These are phyloP conservation scores for Strix occidentalis DNA, from an alignment of 2,797 vertebrate genomes.

Conservation along the genomic window DNA sequence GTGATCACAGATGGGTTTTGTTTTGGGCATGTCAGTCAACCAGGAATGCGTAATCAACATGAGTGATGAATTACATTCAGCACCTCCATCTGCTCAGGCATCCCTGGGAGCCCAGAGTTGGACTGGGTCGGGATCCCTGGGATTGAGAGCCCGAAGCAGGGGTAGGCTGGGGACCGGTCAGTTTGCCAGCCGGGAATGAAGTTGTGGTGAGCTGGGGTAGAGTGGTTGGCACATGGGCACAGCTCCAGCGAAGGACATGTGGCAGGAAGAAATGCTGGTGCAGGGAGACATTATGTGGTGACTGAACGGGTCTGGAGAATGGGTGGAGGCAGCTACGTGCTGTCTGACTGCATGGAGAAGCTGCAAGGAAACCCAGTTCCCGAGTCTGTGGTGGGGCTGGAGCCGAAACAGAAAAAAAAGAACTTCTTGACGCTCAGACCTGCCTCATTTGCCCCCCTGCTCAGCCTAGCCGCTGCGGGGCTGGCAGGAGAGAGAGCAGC, in stretches of 20 bases:
- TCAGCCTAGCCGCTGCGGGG: background rate
- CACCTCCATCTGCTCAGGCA: background rate
- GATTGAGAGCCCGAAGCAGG: accelerated
- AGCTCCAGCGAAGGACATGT: background rate
- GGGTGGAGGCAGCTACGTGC: background rate
- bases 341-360: background rate
- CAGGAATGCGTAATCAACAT: background rate
- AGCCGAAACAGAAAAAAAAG: background rate
- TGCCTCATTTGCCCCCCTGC: accelerated
- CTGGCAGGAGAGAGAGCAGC: accelerated
- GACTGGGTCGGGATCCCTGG: background rate
- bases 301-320: background rate
- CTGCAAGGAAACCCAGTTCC: background rate
- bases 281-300: accelerated
- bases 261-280: background rate
- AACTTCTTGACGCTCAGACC: background rate
- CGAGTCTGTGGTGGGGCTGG: background rate
- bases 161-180: background rate
- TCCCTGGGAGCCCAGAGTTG: background rate
- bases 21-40: background rate
- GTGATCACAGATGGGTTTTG: background rate
- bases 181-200: background rate
- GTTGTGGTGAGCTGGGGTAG: background rate
- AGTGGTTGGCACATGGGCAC: accelerated
- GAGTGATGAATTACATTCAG: background rate